phyloP scores from a whole-genome alignment of 2,888 invertebrate species.

The Agapetus fuscipes region DNA sequence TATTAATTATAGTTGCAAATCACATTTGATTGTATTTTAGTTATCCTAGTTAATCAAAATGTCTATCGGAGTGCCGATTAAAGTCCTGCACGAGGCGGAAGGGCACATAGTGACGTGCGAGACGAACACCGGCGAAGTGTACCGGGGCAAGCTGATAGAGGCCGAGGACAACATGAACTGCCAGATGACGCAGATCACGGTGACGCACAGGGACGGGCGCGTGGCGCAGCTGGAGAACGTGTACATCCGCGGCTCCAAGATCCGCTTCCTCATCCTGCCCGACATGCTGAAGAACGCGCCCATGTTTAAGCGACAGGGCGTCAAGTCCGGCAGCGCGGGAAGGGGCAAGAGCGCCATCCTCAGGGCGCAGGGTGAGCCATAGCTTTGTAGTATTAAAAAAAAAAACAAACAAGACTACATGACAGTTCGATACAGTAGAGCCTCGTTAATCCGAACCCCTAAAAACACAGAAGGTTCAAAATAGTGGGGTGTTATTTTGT shows the following conservation, averaged over 20 bases:
- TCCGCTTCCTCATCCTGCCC: slow-evolving; percentile 92
- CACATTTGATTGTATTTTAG: no score
- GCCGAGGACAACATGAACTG: slow-evolving; percentile 99
- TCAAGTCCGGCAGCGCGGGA: slow-evolving; percentile 76
- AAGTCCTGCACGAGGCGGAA: slow-evolving; percentile 98
- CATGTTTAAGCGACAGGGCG: slow-evolving; percentile 90
- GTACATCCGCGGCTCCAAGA: slow-evolving; percentile 96
- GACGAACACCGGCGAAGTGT: slow-evolving; percentile 98
- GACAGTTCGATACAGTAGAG: no score
- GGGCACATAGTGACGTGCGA: slow-evolving; percentile 98
- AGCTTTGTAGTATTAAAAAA: no score
- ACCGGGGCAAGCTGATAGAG: slow-evolving; percentile 90
- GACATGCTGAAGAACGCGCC: slow-evolving; percentile 99
- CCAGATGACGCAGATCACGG: slow-evolving; percentile 89
- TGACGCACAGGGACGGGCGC: slow-evolving; percentile 90
- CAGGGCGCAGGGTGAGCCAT: slow-evolving; percentile 89
- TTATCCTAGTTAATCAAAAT: slow-evolving; percentile 46
- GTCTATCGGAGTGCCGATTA: slow-evolving; percentile 99
- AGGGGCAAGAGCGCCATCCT: slow-evolving; percentile 89
- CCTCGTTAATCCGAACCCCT: no score
- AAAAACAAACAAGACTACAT: no score
- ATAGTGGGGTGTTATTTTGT: no score
- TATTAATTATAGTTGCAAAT: no score
- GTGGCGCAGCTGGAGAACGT: slow-evolving; percentile 94
- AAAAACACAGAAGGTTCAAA: no score